Evolutionary conservation across 2,797 vertebrate genomes (phyloP), one percentile per base, ranked within the genome.

Genomic region (Podarcis siculus): DNA sequence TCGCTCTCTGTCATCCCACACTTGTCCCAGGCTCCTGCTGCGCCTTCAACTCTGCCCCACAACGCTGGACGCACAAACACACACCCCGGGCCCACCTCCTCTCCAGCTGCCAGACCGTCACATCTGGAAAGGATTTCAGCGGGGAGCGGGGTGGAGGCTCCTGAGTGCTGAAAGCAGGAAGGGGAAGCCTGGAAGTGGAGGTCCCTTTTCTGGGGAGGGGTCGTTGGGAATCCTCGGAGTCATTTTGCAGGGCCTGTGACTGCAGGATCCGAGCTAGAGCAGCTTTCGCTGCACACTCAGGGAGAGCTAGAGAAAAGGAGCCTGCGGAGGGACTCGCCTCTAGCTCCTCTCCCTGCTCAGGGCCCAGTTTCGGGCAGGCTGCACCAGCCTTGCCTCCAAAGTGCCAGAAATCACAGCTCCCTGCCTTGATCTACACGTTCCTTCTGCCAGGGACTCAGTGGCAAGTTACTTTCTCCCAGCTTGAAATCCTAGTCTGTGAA

Each of bases 111-210:
- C 64, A 5, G 1, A 1, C 32, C 2, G 27, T 49, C 1, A 0
- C 64, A 88, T 88, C 87, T 88, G 87, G 87, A 79, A 87, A 61
- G 30, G 66, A 72, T 88, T 78, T 79, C 49, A 55, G 13, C 13
- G 49, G 82, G 23, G 45, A 45, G 61, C 21, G 5, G 61, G 6
- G 32, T 9, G 23, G 76, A 35, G 35, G 77, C 66, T 67, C 75
- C 4, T 15, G 10, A 4, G 25, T 42, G 39, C 42, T 58, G 30
- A 5, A n/a, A 82, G 66, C 72, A 5, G 35, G 27, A 7, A 3
- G 32, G 61, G 39, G 30, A n/a, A 21, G 83, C 32, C 30, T n/a
- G 82, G 30, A 49, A 55, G 76, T 1, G 1, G n/a, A 69, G 71
- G 13, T 37, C 82, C n/a, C 21, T 4, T 39, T 1, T 37, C 25